Base-by-base conservation (phyloP, 2,888 invertebrate genomes). In the Orthosia gothica region DNA sequence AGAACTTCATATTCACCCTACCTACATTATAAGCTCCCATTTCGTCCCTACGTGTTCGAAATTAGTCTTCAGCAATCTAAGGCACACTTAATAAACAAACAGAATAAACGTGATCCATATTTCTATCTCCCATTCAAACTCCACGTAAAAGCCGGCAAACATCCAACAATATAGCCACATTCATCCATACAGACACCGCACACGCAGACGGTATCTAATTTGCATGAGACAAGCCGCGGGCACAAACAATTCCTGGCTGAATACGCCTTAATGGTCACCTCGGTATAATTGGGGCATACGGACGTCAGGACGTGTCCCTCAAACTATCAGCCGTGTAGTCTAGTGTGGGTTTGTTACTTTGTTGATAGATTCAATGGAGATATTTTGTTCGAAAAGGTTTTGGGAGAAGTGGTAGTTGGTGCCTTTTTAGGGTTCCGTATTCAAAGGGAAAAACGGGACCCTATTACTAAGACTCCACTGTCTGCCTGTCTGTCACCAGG, bases 251-350 rank as follows among this genome's bases (percentile, higher is more conserved):
- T 87, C 83, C 75, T 52, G 64, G 23, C 68, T 93, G 92, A 94
- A 94, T 94, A 88, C 82, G 70, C 81, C 71, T 93, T 94, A 94
- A 93, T 93, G 91, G 92, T 79, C 89, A 87, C 87, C 84, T 81
- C 88, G 79, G 81, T 76, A 70, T 86, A 85, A 85, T 86, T 85
- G 85, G 72, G 76, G 40, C 74, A 70, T 57, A 69, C 59, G 74
- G 67, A 70, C 83, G 70, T 74, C 70, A 55, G 71, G 68, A 71
- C 84, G 76, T 80, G 76, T 57, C 70, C 80, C 70, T 71, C 81
- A 70, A 84, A 82, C 84, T 84, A 84, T 76, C 76, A 45, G 18
- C 23, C 59, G 65, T 54, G 12, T 58, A 55, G 9, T 5, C 57
- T 52, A 62, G 58, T 76, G 65, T 11, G 57, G 32, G 47, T 50